Conservation (phyloP, 2,888 invertebrate genomes). For the Harpalus rubripes region DNA sequence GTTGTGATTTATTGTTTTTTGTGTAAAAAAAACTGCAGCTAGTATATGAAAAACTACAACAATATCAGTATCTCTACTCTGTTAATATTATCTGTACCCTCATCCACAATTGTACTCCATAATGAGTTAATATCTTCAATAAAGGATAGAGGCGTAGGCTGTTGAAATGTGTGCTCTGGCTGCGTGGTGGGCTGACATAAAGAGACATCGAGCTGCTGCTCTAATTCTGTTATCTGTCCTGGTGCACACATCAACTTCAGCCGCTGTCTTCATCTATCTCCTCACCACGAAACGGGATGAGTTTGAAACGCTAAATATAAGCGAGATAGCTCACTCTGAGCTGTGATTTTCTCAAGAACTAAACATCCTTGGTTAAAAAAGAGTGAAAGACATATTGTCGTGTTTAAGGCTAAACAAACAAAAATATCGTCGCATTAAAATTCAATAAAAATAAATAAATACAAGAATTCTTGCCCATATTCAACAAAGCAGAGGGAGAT, state of each 20-base stretch:
- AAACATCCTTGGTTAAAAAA: background rate
- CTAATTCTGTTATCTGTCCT: constrained; percentile 45
- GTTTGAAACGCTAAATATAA: background rate
- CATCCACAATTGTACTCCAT: constrained; percentile 4
- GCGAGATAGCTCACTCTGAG: background rate
- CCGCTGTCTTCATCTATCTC: background rate
- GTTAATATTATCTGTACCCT: background rate
- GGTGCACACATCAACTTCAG: constrained; percentile 48
- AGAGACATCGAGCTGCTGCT: constrained; percentile 36
- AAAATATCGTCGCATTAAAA: too few relatives aligned
- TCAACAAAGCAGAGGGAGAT: too few relatives aligned
- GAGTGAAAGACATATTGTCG: too few relatives aligned
- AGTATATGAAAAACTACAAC: background rate
- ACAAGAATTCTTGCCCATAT: too few relatives aligned
- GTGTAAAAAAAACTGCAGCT: too few relatives aligned
- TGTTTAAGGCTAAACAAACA: too few relatives aligned
- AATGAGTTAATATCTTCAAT: constrained; percentile 39
- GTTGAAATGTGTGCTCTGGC: constrained; percentile 1
- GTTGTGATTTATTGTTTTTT: too few relatives aligned
- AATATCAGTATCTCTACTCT: background rate
- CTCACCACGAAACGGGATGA: background rate
- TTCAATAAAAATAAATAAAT: too few relatives aligned
- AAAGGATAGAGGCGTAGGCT: constrained; percentile 9
- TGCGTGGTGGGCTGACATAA: constrained; percentile 9
- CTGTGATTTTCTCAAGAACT: constrained; percentile 8